Conservation (phyloP, 2,113 vertebrate species). For the Leptosomus discolor region DNA sequence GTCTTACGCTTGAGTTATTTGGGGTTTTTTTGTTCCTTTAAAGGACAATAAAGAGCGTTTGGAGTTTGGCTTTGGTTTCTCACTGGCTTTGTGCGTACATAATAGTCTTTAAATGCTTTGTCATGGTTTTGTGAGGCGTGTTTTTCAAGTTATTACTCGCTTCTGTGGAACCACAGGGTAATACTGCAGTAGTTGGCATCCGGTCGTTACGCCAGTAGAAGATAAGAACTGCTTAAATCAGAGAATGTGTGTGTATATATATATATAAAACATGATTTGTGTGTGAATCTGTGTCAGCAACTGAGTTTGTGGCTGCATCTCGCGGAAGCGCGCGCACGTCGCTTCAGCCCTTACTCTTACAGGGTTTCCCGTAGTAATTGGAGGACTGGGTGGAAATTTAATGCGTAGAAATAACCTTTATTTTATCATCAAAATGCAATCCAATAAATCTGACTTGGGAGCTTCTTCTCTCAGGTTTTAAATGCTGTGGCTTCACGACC, state of each 20-base stretch:
- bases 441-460: background rate
- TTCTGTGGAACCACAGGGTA: background rate
- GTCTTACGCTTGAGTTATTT: background rate
- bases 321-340: too few species aligned
- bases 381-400: background rate
- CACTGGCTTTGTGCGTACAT: background rate
- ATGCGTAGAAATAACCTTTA: background rate
- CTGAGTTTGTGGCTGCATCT: accelerated
- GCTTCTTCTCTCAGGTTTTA: background rate
- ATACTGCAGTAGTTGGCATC: background rate
- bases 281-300: background rate
- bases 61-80: background rate
- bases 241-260: too few species aligned
- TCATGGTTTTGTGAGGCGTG: background rate
- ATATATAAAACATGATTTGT: accelerated
- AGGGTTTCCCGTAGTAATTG: accelerated
- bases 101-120: background rate
- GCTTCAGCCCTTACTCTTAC: background rate
- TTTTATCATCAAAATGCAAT: background rate
- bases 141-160: conserved; percentile 1
- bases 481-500: background rate
- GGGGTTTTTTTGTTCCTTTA: background rate
- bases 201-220: background rate
- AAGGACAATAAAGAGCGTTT: background rate
- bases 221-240: background rate